Conservation (phyloP, 92 coral and sea anemone genomes). For the Palythoa grandiflora region DNA sequence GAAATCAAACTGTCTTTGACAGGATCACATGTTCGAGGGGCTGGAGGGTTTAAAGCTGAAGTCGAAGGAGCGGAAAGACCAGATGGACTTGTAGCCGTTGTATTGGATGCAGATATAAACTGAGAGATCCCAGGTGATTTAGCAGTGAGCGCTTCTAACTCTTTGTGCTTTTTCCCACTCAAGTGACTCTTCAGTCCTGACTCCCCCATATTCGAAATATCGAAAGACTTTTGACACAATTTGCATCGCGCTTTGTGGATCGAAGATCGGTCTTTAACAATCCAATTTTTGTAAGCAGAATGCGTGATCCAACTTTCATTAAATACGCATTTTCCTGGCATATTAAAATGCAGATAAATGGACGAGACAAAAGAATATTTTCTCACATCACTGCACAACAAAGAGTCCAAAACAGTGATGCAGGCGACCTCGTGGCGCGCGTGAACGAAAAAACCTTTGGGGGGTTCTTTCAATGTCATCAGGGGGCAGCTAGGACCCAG, state of each 20-base stretch:
- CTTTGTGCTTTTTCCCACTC: constrained; percentile 15
- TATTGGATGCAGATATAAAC: constrained; percentile 8
- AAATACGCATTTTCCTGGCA: constrained; percentile 7
- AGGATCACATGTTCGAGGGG: background rate
- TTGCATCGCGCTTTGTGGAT: background rate
- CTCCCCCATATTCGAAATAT: constrained; percentile 20
- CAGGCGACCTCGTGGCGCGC: constrained; percentile 5
- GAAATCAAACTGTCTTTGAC: background rate
- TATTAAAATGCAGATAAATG: background rate
- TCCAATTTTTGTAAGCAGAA: background rate
- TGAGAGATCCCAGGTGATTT: background rate
- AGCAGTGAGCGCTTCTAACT: constrained; percentile 14
- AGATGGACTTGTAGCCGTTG: background rate
- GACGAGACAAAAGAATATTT: background rate
- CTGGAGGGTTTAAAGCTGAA: background rate
- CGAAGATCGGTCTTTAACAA: background rate
- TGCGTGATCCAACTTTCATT: background rate
- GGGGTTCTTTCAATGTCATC: background rate
- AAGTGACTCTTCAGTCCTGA: constrained; percentile 5
- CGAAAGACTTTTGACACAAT: background rate
- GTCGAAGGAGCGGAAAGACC: background rate
- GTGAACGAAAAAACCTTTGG: background rate
- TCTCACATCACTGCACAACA: background rate
- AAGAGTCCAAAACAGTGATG: background rate
- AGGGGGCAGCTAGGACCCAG: background rate